phyloP scores from a whole-genome alignment of 2,113 vertebrate species.

The Ceratotherium simum region DNA sequence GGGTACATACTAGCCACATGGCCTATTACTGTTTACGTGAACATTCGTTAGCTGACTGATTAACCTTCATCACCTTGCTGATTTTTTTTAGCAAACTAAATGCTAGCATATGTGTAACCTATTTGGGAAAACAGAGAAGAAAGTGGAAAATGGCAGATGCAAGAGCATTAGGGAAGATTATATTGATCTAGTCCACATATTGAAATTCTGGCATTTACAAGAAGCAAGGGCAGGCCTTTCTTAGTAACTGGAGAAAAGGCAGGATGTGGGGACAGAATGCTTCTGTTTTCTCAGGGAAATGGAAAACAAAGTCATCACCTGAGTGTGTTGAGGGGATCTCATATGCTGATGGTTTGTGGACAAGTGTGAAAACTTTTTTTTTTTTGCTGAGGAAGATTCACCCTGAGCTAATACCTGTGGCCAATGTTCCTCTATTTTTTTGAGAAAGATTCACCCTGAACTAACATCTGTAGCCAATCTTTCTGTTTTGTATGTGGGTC shows the following conservation, averaged over 20 bases:
- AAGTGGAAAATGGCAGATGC: not conserved
- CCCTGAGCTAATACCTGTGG: no score
- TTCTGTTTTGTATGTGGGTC: no score
- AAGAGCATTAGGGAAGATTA: not conserved
- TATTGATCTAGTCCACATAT: not conserved
- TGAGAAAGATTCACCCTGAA: no score
- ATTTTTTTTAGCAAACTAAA: not conserved
- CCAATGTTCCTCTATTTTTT: no score
- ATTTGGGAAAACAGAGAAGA: not conserved
- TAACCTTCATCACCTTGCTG: not conserved
- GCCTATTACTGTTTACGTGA: not conserved
- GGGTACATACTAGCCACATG: not conserved
- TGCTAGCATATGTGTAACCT: not conserved
- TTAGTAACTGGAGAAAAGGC: not conserved
- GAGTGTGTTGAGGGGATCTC: not conserved
- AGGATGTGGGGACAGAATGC: fast-evolving
- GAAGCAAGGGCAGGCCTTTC: not conserved
- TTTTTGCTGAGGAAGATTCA: no score
- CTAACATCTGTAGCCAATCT: no score
- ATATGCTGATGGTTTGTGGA: not conserved
- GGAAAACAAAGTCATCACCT: not conserved
- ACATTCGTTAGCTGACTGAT: not conserved
- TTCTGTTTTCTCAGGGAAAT: not conserved
- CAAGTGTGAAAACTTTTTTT: not conserved
- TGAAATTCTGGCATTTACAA: not conserved